Evolutionary conservation across 2,113 vertebrate genomes (phyloP), one percentile per base, ranked within the genome.

Genomic region (Pterocles gutturalis): DNA sequence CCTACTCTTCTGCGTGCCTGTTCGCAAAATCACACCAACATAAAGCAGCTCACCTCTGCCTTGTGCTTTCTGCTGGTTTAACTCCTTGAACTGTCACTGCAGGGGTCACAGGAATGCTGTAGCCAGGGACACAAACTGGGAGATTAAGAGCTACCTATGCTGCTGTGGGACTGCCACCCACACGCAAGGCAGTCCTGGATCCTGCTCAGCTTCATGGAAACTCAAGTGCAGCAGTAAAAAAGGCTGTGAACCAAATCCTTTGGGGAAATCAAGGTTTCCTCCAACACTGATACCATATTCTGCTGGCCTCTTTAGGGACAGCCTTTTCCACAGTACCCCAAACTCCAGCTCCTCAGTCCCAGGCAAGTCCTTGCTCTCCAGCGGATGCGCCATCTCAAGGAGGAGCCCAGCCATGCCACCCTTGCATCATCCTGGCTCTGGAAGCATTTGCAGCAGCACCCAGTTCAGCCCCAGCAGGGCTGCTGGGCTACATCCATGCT

Each of bases 381-480:
- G 29, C 14, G 46, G 25, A 33, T 5, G 4, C 15, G 7, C 38
- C 11, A 10, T 19, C 12, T 48, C 0, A 0, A 75, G 60, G 26
- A 65, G 17, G 9, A 19, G 2, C 14, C 7, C 7, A 67, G 54
- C 14, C 19, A 18, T 5, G 4, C 11, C 20, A 26, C 22, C 26
- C 38, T 85, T 5, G 2, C 5, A 3, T 25, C 34, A 33, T 11
- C 36, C 38, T 17, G 43, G 17, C 25, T 60, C 33, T 34, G 61
- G 29, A 46, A 8, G 7, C 17, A 8, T n/a, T 82, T 11, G 10
- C 22, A 75, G 51, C 55, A 70, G 43, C 29, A 67, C 3, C 19
- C 41, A 14, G 17, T 1, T 8, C 36, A 58, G 36, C 7, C 36
- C 7, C 24, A 17, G 13, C 17, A 58, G 7, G 10, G 26, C 36